Evolutionary conservation across 2,113 vertebrate species (phyloP).

Genomic region (Aphyosemion australe): DNA sequence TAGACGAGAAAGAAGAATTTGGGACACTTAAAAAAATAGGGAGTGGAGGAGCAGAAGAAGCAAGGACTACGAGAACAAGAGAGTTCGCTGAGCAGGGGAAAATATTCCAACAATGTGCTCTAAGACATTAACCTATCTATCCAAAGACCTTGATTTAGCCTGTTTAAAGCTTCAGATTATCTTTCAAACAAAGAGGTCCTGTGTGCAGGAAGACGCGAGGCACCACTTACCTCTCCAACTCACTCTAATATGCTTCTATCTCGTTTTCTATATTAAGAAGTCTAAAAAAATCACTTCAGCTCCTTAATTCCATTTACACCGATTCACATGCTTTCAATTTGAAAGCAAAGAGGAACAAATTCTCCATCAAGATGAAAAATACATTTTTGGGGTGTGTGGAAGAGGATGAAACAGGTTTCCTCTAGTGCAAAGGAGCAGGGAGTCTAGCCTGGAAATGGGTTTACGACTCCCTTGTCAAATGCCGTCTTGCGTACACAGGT

Average conservation of each 20-base stretch:
- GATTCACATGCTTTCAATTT: slow-evolving; percentile 50
- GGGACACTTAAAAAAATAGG: slow-evolving; percentile 47
- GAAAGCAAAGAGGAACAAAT: slow-evolving; percentile 15
- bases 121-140: slow-evolving; percentile 33
- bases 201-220: slow-evolving; percentile 21
- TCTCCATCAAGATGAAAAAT: slow-evolving; percentile 5
- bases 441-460: slow-evolving; percentile 16
- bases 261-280: slow-evolving; percentile 37
- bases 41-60: slow-evolving; percentile 6
- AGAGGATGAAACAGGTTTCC: slow-evolving; percentile 5
- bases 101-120: slow-evolving; percentile 1
- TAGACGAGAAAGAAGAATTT: slow-evolving; percentile 43
- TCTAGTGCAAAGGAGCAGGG: slow-evolving; percentile 7
- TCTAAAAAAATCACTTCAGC: slow-evolving; percentile 36
- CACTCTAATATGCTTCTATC: slow-evolving; percentile 37
- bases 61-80: slow-evolving; percentile 13
- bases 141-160: slow-evolving; percentile 33
- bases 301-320: slow-evolving; percentile 49
- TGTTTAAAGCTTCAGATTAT: slow-evolving; percentile 19
- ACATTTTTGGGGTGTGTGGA: neutral
- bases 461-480: slow-evolving; percentile 26
- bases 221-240: slow-evolving; percentile 21
- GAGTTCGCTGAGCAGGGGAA: slow-evolving; percentile 13
- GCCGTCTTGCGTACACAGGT: neutral
- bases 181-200: slow-evolving; percentile 32